Percentiles rank a stretch among this genome's conserved stretches.
These are phyloP conservation scores for Dryadula phaetusa DNA, from an alignment of 2,888 invertebrate genomes.

Conservation along the genomic window DNA sequence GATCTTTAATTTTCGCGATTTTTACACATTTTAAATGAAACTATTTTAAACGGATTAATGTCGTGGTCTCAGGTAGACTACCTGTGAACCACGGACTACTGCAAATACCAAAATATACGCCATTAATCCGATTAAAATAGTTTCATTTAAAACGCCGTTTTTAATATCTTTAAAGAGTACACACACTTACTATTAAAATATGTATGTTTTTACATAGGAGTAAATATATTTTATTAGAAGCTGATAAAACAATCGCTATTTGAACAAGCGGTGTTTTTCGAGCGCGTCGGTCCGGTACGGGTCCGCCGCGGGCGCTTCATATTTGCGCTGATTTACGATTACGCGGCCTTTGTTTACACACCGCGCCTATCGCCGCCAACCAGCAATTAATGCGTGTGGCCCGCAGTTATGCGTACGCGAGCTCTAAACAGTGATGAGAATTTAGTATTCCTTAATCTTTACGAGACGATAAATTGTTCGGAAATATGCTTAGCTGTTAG, in stretches of 20 bases:
- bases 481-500: background rate
- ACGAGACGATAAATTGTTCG: background rate
- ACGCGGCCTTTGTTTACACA: constrained; percentile 61
- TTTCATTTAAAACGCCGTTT: too few species aligned
- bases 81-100: too few species aligned
- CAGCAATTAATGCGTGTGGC: constrained; percentile 45
- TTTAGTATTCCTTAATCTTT: constrained; percentile 15
- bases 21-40: too few species aligned
- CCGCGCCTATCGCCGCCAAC: constrained; percentile 40
- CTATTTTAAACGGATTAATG: too few species aligned
- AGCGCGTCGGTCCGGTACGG: constrained; percentile 31
- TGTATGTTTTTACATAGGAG: too few species aligned
- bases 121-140: too few species aligned
- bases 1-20: too few species aligned
- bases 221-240: background rate
- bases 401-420: constrained; percentile 17
- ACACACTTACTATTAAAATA: too few species aligned
- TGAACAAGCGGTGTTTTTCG: constrained; percentile 1
- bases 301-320: constrained; percentile 43
- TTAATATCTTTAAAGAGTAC: too few species aligned
- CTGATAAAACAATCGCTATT: constrained; percentile 11
- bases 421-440: constrained; percentile 3
- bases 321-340: constrained; percentile 55
- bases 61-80: too few species aligned
- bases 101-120: too few species aligned